Evolutionary conservation across 2,888 invertebrate genomes (phyloP).

Genomic region (Drosophila demipolita): DNA sequence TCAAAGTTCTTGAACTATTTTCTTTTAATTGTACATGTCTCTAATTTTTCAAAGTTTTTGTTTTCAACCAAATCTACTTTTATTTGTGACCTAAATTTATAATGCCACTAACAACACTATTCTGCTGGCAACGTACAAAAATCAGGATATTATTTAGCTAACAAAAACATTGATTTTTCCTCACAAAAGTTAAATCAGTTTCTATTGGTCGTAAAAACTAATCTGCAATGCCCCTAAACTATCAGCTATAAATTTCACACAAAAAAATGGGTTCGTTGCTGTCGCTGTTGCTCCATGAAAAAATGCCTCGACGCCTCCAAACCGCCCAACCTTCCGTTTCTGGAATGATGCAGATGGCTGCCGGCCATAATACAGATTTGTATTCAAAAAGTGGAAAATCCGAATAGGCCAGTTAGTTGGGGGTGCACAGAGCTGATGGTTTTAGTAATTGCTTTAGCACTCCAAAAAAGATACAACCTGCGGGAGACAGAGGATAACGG

Average conservation of each 20-base stretch:
- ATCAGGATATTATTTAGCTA: conserved; percentile 1
- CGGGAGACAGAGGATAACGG: background rate
- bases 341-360: conserved; percentile 42
- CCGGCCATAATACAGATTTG: conserved; percentile 54
- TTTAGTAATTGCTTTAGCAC: conserved; percentile 67
- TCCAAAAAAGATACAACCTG: conserved; percentile 5
- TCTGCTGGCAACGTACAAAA: background rate
- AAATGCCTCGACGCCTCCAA: conserved; percentile 25
- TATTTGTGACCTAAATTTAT: background rate
- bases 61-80: background rate
- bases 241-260: conserved; percentile 67
- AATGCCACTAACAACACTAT: background rate
- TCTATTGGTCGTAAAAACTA: conserved; percentile 67
- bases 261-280: conserved; percentile 1
- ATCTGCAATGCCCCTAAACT: conserved; percentile 62
- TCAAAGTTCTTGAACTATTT: no score
- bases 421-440: conserved; percentile 16
- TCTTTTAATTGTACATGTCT: background rate
- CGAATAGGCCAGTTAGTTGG: conserved; percentile 43
- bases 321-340: background rate
- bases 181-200: conserved; percentile 69
- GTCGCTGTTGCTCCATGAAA: conserved; percentile 21
- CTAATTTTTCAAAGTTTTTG: no score
- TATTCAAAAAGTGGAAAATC: conserved; percentile 53
- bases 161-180: conserved; percentile 50